Evolutionary conservation across 2,797 vertebrate species (phyloP).

Genomic region (Benthosema pterotum): DNA sequence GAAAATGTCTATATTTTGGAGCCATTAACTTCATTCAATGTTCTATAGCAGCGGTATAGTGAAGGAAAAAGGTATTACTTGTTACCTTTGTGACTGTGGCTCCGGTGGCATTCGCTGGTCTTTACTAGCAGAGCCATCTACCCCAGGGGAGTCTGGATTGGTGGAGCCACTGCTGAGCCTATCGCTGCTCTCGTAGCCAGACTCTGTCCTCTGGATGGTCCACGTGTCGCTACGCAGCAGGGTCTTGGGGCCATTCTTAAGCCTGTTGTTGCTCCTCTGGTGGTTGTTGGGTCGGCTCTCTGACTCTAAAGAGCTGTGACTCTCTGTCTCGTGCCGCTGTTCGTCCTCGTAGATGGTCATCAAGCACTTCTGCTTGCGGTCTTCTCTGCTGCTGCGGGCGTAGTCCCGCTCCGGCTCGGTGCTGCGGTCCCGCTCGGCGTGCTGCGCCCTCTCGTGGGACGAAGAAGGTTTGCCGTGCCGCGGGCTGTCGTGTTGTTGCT

Average conservation of each 20-base stretch:
- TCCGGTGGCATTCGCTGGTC: conserved; percentile 77
- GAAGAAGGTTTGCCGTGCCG: conserved; percentile 68
- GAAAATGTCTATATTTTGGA: background rate
- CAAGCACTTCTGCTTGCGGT: conserved; percentile 85
- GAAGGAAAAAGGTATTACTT: background rate
- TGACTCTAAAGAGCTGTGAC: conserved; percentile 88
- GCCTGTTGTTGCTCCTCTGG: conserved; percentile 68
- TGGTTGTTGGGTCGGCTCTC: conserved; percentile 79
- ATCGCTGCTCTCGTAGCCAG: conserved; percentile 95
- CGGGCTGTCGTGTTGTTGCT: conserved; percentile 79
- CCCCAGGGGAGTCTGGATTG: conserved; percentile 87
- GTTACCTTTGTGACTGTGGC: conserved; percentile 82
- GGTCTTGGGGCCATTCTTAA: conserved; percentile 77
- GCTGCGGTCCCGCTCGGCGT: conserved; percentile 45
- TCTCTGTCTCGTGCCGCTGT: conserved; percentile 87
- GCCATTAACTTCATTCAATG: too few species aligned
- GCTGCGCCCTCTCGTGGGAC: conserved; percentile 64
- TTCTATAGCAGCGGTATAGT: too few species aligned
- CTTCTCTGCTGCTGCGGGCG: conserved; percentile 76
- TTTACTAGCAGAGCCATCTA: conserved; percentile 77
- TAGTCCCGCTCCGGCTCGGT: conserved; percentile 56
- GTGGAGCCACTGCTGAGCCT: conserved; percentile 92
- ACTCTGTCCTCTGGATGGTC: conserved; percentile 94
- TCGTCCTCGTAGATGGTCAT: conserved; percentile 98
- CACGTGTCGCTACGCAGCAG: conserved; percentile 84